Conservation (phyloP, 1,140 invertebrate genomes). For the Drosophila leontia region DNA sequence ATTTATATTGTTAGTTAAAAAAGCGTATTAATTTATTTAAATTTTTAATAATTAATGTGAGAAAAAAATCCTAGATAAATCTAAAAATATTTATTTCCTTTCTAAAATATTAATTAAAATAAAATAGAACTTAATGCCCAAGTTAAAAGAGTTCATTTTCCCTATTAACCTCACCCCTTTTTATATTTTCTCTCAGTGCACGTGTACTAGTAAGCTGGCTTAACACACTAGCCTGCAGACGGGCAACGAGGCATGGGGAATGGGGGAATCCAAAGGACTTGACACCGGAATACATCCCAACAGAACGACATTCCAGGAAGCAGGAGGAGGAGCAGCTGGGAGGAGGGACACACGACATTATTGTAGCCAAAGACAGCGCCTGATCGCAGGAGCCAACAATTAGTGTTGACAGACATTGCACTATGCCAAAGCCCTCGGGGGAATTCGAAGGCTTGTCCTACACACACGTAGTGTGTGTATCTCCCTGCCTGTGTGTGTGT, state of each 20-base stretch:
- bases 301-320: slow-evolving; percentile 3
- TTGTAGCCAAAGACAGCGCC: slow-evolving; percentile 67
- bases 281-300: slow-evolving; percentile 28
- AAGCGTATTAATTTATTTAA: neutral
- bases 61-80: neutral
- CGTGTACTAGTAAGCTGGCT: slow-evolving; percentile 47
- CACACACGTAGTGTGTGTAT: no score
- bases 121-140: neutral
- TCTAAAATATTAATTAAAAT: neutral
- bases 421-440: slow-evolving; percentile 70
- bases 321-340: neutral
- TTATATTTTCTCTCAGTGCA: slow-evolving; percentile 7
- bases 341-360: slow-evolving; percentile 62
- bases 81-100: neutral
- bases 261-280: slow-evolving; percentile 4
- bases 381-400: slow-evolving; percentile 78
- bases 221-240: slow-evolving; percentile 30
- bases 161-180: neutral
- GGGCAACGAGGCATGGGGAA: neutral
- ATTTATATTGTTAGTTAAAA: neutral
- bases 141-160: neutral
- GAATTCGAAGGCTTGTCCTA: slow-evolving; percentile 72
- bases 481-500: neutral
- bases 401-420: slow-evolving; percentile 84
- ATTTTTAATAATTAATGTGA: neutral